Conservation (phyloP, 2,888 invertebrate genomes). For the Meghimatium bilineatum region DNA sequence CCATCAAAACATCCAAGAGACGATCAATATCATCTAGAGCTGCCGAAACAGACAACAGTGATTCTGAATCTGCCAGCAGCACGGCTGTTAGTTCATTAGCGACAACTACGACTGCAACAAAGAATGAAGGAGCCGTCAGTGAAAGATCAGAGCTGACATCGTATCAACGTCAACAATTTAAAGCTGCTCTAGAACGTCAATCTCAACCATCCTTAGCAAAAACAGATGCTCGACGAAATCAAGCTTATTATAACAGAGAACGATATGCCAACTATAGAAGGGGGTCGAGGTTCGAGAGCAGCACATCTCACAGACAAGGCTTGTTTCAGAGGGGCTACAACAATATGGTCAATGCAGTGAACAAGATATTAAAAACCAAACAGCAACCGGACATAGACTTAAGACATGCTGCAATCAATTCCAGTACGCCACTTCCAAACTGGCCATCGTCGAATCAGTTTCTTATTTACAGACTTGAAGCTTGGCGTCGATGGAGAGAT, state of each 20-base stretch:
- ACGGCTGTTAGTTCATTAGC: neutral
- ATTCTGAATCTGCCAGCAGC: neutral
- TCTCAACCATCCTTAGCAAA: neutral
- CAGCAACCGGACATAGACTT: neutral
- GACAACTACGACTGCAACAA: neutral
- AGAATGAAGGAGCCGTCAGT: neutral
- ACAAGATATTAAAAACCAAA: neutral
- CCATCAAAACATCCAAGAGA: neutral
- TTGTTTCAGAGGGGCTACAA: slow-evolving; percentile 10
- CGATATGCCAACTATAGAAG: neutral
- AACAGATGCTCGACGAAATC: neutral
- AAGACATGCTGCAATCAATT: neutral
- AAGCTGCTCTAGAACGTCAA: slow-evolving; percentile 4
- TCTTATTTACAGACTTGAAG: slow-evolving; percentile 1
- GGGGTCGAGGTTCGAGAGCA: neutral
- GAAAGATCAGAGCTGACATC: neutral
- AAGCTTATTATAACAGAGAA: neutral
- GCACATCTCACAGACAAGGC: neutral
- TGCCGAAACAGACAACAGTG: neutral
- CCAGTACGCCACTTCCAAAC: neutral
- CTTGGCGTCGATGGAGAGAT: neutral
- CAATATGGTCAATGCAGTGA: neutral
- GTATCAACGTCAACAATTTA: neutral
- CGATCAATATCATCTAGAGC: neutral
- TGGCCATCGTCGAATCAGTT: neutral